Evolutionary conservation across 2,113 vertebrate species (phyloP).

Genomic region (Patagioenas fasciata): DNA sequence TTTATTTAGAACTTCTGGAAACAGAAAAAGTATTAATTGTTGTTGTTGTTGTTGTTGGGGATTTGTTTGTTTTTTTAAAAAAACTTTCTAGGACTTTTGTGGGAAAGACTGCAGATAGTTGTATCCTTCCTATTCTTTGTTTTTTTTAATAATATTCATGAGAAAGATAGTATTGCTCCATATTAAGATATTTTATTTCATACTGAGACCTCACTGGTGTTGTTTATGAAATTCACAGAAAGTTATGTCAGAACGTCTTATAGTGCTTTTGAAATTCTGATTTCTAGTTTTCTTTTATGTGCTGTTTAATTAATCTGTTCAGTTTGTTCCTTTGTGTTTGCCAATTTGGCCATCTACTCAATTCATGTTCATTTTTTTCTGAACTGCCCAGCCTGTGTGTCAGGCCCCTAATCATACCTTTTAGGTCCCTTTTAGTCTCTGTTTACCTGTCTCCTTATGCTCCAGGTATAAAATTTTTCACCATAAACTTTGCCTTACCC

Average conservation of each 20-base stretch:
- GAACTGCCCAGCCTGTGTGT: background rate
- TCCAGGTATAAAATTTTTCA: background rate
- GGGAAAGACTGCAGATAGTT: background rate
- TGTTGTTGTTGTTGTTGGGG: no score
- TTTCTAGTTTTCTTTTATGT: background rate
- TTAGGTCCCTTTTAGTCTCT: background rate
- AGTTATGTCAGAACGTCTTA: background rate
- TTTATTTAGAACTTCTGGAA: background rate
- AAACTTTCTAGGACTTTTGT: background rate
- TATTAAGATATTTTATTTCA: background rate
- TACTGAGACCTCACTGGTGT: background rate
- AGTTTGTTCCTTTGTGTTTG: background rate
- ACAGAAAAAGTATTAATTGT: background rate
- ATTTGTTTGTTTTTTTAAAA: background rate
- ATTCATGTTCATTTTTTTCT: background rate
- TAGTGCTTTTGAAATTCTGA: background rate
- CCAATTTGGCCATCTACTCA: background rate
- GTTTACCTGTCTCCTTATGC: background rate
- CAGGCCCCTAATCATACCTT: background rate
- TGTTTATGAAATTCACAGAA: background rate
- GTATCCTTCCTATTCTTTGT: fast-evolving
- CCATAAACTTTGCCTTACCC: background rate
- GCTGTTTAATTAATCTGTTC: background rate
- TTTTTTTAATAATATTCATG: background rate
- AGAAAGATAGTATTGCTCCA: background rate